Conservation (phyloP, 2,797 vertebrate species). For the Chelon auratus region DNA sequence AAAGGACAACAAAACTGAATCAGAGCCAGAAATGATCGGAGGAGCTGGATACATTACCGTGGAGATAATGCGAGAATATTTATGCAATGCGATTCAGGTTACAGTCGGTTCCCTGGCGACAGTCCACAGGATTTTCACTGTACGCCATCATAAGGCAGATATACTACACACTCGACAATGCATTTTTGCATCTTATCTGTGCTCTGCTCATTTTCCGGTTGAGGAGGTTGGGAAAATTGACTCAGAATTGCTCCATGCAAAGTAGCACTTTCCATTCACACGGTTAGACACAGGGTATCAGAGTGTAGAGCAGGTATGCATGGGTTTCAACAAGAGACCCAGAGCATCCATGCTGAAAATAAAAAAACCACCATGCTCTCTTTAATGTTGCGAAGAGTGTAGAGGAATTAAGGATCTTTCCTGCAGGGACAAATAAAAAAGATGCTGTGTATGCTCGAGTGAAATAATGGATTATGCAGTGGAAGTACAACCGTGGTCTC, state of each 20-base stretch:
- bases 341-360: conserved; percentile 63
- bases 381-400: conserved; percentile 58
- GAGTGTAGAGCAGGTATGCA: conserved; percentile 68
- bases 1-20: conserved; percentile 67
- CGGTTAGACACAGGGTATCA: conserved; percentile 62
- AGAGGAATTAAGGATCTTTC: conserved; percentile 46
- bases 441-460: conserved; percentile 45
- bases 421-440: conserved; percentile 48
- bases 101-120: conserved; percentile 51
- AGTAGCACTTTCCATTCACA: conserved; percentile 74
- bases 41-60: conserved; percentile 43
- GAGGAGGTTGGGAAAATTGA: conserved; percentile 83
- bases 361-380: conserved; percentile 64
- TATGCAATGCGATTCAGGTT: conserved; percentile 53
- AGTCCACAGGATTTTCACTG: conserved; percentile 72
- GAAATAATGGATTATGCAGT: conserved; percentile 56
- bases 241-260: conserved; percentile 82
- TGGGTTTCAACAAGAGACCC: conserved; percentile 55
- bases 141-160: conserved; percentile 77
- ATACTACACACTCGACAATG: conserved; percentile 71
- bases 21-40: conserved; percentile 51
- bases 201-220: conserved; percentile 84
- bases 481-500: conserved; percentile 9
- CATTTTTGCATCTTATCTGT: conserved; percentile 77
- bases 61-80: conserved; percentile 67